A percentile compares a stretch with the other conserved stretches of the same genome.
Evolutionary conservation across 2,888 invertebrate species (phyloP).

Genomic region (Macroteleia sp.): DNA sequence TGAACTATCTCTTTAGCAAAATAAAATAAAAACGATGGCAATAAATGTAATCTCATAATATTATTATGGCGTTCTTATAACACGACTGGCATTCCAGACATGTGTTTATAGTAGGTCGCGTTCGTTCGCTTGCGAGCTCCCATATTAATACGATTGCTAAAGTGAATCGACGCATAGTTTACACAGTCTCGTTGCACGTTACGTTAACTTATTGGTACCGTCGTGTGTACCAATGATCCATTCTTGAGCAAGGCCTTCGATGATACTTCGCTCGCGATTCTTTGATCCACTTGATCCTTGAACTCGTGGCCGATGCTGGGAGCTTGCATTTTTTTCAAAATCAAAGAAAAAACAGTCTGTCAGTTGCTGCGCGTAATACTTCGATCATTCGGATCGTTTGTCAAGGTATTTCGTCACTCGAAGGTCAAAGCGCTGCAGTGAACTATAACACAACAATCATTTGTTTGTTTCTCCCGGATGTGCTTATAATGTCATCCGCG

Average conservation of each 20-base stretch:
- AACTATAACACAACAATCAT: slow-evolving; percentile 53
- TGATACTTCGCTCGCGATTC: slow-evolving; percentile 44
- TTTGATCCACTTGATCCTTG: slow-evolving; percentile 61
- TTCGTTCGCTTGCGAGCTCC: slow-evolving; percentile 28
- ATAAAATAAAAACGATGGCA: no score
- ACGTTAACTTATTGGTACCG: slow-evolving; percentile 39
- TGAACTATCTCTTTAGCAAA: no score
- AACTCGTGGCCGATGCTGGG: slow-evolving; percentile 54
- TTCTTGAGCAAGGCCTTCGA: slow-evolving; percentile 55
- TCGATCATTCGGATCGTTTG: slow-evolving; percentile 58
- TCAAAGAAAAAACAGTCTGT: slow-evolving; percentile 40
- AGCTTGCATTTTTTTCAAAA: slow-evolving; percentile 46
- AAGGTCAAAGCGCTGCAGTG: slow-evolving; percentile 43
- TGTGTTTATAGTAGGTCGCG: slow-evolving; percentile 56
- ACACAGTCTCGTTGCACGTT: slow-evolving; percentile 17
- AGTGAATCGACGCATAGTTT: slow-evolving; percentile 37
- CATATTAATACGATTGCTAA: slow-evolving; percentile 53
- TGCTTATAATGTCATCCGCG: slow-evolving; percentile 47
- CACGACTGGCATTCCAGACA: slow-evolving; percentile 38
- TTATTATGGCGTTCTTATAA: slow-evolving; percentile 29
- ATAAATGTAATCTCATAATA: slow-evolving; percentile 20
- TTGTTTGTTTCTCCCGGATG: slow-evolving; percentile 57
- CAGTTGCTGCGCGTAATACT: slow-evolving; percentile 42
- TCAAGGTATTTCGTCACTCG: slow-evolving; percentile 54
- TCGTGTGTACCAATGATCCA: slow-evolving; percentile 46